These are phyloP conservation scores for Eublepharis macularius DNA, from an alignment of 2,113 vertebrate genomes.

Conservation along the genomic window DNA sequence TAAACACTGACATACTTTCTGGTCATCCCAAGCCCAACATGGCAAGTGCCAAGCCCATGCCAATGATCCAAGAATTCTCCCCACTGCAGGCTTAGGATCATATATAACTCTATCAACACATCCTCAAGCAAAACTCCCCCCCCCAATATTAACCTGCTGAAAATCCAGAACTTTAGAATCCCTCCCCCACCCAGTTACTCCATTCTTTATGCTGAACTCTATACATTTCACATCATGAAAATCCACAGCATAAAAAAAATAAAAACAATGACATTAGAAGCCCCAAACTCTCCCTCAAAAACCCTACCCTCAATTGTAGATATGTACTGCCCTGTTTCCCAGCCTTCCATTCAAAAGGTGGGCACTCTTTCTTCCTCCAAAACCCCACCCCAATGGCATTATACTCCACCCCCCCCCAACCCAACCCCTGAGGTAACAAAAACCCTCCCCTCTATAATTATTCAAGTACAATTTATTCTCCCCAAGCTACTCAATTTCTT, in stretches of 20 bases:
- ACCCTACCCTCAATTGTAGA: too few species aligned
- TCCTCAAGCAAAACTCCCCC: too few species aligned
- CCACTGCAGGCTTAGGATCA: neutral
- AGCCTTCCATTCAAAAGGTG: neutral
- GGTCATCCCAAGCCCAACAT: too few species aligned
- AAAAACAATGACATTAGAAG: neutral
- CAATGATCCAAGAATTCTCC: neutral
- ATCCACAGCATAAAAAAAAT: neutral
- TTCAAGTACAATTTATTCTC: constrained; percentile 24
- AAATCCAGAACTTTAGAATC: neutral
- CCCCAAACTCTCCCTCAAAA: neutral
- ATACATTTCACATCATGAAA: neutral
- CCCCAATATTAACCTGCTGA: neutral
- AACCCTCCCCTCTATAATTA: constrained; percentile 10
- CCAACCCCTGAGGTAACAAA: constrained; percentile 27
- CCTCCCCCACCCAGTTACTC: neutral
- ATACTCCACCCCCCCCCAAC: neutral
- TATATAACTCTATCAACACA: neutral
- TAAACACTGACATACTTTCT: neutral
- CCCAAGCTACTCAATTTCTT: too few species aligned
- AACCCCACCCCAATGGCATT: neutral
- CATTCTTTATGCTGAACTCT: neutral
- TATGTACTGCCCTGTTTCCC: neutral
- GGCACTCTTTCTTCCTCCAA: neutral
- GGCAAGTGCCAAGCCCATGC: neutral